Percentiles rank a stretch among this genome's conserved stretches.
Conservation (phyloP, 2,888 invertebrate species). For the Norana najaformis region DNA sequence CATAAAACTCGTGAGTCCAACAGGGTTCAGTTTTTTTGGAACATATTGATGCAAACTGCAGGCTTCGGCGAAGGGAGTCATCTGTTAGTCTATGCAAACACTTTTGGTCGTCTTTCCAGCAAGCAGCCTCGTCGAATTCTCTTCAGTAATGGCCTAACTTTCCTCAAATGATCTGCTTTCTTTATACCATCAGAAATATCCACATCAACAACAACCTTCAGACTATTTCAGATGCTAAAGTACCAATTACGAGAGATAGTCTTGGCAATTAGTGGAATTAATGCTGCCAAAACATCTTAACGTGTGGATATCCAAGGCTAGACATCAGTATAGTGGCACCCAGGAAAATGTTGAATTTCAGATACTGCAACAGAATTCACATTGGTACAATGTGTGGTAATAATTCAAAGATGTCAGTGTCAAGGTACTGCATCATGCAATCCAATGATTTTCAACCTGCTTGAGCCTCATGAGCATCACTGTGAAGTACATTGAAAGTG, state of each 20-base stretch:
- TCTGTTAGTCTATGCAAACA: neutral
- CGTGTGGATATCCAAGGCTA: neutral
- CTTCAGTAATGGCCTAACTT: neutral
- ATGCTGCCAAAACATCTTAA: neutral
- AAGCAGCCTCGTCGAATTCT: neutral
- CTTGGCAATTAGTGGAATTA: neutral
- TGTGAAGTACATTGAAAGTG: no score
- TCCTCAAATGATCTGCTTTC: neutral
- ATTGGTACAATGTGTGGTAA: neutral
- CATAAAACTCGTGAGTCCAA: neutral
- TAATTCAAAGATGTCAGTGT: no score
- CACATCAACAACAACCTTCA: conserved; percentile 5
- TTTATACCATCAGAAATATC: neutral
- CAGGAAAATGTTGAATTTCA: neutral
- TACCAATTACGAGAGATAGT: neutral
- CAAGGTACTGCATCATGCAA: no score
- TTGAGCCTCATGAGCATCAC: no score
- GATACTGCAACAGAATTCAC: neutral
- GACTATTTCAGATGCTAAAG: neutral
- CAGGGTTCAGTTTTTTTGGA: neutral
- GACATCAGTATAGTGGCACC: neutral
- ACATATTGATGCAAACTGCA: neutral
- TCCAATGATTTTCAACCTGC: no score
- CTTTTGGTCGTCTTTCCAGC: neutral
- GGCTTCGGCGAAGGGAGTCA: neutral